Percentiles rank a stretch among this genome's conserved stretches.
These are phyloP conservation scores for Lymantria monacha DNA, from an alignment of 2,888 invertebrate genomes.

Conservation along the genomic window DNA sequence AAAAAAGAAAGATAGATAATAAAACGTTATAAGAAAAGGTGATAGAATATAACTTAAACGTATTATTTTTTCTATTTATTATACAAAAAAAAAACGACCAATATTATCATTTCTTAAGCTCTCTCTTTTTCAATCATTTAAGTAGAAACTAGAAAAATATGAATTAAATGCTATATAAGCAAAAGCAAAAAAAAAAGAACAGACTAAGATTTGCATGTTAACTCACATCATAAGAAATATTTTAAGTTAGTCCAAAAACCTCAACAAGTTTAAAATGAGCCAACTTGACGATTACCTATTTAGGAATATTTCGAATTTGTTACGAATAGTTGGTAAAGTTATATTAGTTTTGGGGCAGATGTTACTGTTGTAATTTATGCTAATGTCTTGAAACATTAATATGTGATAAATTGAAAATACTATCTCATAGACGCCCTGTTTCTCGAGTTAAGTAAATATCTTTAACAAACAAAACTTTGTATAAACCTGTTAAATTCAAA, in stretches of 20 bases:
- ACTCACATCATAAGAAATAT: conserved; percentile 67
- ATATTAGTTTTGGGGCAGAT: conserved; percentile 38
- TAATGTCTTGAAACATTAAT: conserved; percentile 33
- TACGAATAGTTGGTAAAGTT: conserved; percentile 54
- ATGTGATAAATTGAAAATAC: conserved; percentile 31
- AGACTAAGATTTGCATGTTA: conserved; percentile 69
- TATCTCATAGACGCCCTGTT: conserved; percentile 10
- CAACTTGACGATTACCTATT: conserved; percentile 53
- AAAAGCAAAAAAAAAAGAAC: no score
- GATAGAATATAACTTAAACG: no score
- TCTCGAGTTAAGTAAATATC: conserved; percentile 27
- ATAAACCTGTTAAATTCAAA: conserved; percentile 63
- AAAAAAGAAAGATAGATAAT: no score
- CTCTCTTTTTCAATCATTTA: no score
- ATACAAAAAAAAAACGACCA: no score
- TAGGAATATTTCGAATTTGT: conserved; percentile 62
- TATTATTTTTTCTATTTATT: no score
- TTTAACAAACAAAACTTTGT: conserved; percentile 48
- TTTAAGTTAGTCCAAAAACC: conserved; percentile 67
- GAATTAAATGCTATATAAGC: no score
- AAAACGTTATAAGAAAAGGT: no score
- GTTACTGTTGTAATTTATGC: conserved; percentile 31
- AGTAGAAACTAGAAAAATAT: no score
- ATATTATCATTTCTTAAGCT: no score
- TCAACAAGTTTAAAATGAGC: conserved; percentile 56